Evolutionary conservation across 1,140 invertebrate species (phyloP).

Genomic region (Anoplolepis gracilipes): DNA sequence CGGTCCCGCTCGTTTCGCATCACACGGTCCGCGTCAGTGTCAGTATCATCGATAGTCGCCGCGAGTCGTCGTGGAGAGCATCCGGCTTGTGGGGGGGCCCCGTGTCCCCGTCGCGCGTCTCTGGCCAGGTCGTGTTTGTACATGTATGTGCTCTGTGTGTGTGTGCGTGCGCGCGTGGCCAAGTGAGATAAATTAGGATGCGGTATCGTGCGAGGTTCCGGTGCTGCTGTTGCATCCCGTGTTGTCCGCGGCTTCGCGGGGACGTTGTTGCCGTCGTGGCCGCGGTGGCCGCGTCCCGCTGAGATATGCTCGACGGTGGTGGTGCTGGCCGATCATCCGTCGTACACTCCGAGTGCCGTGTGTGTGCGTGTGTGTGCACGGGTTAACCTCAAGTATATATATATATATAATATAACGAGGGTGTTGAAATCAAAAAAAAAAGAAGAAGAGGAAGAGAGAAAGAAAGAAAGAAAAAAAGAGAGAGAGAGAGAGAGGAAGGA

Average conservation of each 20-base stretch:
- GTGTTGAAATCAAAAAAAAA: constrained; percentile 56
- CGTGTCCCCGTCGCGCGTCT: too few species aligned
- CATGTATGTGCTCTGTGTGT: too few species aligned
- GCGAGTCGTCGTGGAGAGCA: constrained; percentile 40
- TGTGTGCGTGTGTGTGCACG: constrained; percentile 45
- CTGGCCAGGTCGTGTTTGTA: too few species aligned
- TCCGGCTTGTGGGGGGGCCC: constrained; percentile 7
- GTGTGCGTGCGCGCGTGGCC: too few species aligned
- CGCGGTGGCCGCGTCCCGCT: constrained; percentile 60
- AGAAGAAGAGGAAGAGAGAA: background rate
- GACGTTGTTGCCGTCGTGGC: constrained; percentile 45
- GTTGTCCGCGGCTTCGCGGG: constrained; percentile 72
- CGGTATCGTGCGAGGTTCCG: constrained; percentile 74
- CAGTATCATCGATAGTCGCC: constrained; percentile 58
- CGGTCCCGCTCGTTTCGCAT: background rate
- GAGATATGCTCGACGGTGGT: constrained; percentile 61
- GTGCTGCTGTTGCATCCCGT: constrained; percentile 69
- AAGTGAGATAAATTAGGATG: constrained; percentile 72
- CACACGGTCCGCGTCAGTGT: constrained; percentile 63
- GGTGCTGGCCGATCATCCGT: constrained; percentile 35
- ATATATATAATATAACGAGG: too few species aligned
- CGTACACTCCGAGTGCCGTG: background rate
- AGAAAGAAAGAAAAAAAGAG: background rate
- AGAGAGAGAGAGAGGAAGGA: background rate
- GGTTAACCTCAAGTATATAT: constrained; percentile 64